Evolutionary conservation across 2,113 vertebrate genomes (phyloP), one percentile per base, ranked within the genome.

Genomic region (Platichthys stellatus): DNA sequence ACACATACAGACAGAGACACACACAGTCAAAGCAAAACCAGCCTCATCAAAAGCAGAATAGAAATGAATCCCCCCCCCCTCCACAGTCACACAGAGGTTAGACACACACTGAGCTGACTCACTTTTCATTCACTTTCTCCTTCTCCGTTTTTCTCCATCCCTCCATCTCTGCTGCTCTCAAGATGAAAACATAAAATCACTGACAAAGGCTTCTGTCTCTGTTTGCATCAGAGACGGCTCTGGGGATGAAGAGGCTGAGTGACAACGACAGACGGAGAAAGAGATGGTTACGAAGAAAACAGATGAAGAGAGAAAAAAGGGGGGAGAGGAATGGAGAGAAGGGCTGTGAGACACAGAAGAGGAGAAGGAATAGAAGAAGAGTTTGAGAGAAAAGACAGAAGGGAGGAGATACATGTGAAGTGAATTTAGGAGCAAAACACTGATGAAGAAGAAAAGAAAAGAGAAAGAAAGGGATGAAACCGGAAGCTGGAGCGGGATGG

Each of bases 121-220:
- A n/a, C 17, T 53, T 53, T 53, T 53, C 51, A 3, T 47, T 47
- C 63, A 47, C 23, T 59, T 20, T 54, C 59, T n/a, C n/a, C 17
- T 20, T 9, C 61, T 45, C 15, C 53, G 3, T 67, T 21, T 63
- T 3, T 40, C 47, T 67, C 2, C 5, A 45, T 28, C 47, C 17
- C 24, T 28, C 45, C 40, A 20, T 67, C 26, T 14, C 47, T 53
- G 1, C 64, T 54, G 1, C 47, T 67, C 45, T 35, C 24, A 31
- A 47, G 64, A 13, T n/a, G 26, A 67, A 20, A 53, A 40, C 13
- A 28, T 7, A 51, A 66, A 49, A 14, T 4, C 43, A 8, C 64
- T 31, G 63, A 47, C 63, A 49, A 26, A 64, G 63, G 23, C 43
- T 10, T 64, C 47, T 64, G 21, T 64, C 21, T 64, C 40, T 31